Evolutionary conservation across 2,888 invertebrate species (phyloP).

Genomic region (Zygogramma bicolorata): DNA sequence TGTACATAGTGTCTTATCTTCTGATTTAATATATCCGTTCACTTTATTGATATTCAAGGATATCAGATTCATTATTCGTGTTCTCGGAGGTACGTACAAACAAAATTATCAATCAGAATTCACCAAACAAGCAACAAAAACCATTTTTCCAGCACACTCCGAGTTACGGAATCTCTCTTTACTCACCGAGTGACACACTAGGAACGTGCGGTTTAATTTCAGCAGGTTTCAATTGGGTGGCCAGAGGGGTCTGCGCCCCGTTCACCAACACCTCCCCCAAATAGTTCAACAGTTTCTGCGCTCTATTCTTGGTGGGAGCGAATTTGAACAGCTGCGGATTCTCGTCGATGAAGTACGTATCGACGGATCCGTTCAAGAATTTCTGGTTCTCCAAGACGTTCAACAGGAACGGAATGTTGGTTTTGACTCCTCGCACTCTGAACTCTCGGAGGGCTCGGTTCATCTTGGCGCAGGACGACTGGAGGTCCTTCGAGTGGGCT

Average conservation of each 20-base stretch:
- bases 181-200: slow-evolving; percentile 77
- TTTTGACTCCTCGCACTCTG: slow-evolving; percentile 98
- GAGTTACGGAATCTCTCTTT: no score
- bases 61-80: no score
- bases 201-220: slow-evolving; percentile 89
- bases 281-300: slow-evolving; percentile 94
- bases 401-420: slow-evolving; percentile 97
- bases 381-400: slow-evolving; percentile 97
- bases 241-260: slow-evolving; percentile 94
- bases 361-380: slow-evolving; percentile 93
- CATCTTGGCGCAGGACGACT: slow-evolving; percentile 95
- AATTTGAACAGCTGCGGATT: slow-evolving; percentile 96
- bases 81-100: no score
- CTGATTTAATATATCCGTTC: no score
- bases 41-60: no score
- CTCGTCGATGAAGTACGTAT: slow-evolving; percentile 99
- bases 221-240: slow-evolving; percentile 88
- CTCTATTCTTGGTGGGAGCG: slow-evolving; percentile 89
- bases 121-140: not conserved
- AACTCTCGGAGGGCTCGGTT: slow-evolving; percentile 95
- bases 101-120: no score
- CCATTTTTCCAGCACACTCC: no score
- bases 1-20: no score
- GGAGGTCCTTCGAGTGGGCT: slow-evolving; percentile 91
- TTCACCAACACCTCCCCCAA: slow-evolving; percentile 95